These are phyloP conservation scores for Steromphala cineraria DNA, from an alignment of 2,888 invertebrate species.

Conservation along the genomic window DNA sequence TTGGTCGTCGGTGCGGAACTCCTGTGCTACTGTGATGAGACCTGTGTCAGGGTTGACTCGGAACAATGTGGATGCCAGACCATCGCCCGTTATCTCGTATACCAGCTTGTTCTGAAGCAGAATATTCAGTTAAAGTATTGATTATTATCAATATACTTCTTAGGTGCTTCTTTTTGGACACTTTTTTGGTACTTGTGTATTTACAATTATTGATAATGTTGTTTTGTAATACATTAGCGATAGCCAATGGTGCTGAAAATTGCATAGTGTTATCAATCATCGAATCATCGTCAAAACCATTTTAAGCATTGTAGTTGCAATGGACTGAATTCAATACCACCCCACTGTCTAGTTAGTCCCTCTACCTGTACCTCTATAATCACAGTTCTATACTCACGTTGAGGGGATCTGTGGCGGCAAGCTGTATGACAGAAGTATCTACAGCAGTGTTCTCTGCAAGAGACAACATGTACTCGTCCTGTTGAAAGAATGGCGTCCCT, in stretches of 20 bases:
- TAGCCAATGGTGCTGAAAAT: too few relatives aligned
- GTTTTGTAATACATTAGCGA: neutral
- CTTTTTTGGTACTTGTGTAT: too few relatives aligned
- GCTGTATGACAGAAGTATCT: slow-evolving; percentile 45
- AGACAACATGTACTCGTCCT: slow-evolving; percentile 51
- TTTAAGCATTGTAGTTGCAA: too few relatives aligned
- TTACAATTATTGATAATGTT: too few relatives aligned
- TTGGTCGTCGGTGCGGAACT: slow-evolving; percentile 42
- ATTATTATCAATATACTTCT: too few relatives aligned
- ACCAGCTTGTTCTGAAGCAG: slow-evolving; percentile 50
- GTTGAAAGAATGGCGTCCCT: slow-evolving; percentile 59
- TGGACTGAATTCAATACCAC: too few relatives aligned
- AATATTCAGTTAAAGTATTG: neutral
- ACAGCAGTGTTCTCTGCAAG: slow-evolving; percentile 49
- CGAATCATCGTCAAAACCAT: too few relatives aligned
- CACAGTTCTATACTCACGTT: slow-evolving; percentile 33
- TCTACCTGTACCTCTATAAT: too few relatives aligned
- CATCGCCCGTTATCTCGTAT: slow-evolving; percentile 64
- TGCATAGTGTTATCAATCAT: too few relatives aligned
- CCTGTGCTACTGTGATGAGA: slow-evolving; percentile 56
- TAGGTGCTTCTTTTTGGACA: too few relatives aligned
- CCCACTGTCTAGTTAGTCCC: too few relatives aligned
- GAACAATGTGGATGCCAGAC: slow-evolving; percentile 57
- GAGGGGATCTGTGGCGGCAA: slow-evolving; percentile 59
- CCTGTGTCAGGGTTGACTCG: slow-evolving; percentile 57